Evolutionary conservation across 2,797 vertebrate species (phyloP).

Genomic region (Geotrypetes seraphini): DNA sequence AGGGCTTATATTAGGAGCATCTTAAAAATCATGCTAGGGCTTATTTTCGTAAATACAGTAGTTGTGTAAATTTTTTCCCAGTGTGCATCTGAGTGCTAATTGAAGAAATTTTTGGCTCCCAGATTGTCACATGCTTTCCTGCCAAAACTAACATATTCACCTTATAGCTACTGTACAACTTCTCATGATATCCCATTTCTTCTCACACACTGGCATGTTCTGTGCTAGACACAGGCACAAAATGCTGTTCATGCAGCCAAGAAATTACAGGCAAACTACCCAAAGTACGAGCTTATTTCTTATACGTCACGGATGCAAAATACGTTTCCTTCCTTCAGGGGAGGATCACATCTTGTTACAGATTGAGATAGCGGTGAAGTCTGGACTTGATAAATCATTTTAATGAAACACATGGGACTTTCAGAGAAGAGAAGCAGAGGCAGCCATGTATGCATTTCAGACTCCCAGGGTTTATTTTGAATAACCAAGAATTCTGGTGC

Average conservation of each 20-base stretch:
- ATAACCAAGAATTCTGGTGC: conserved; percentile 13
- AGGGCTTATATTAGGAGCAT: too few species aligned
- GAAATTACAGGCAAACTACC: too few species aligned
- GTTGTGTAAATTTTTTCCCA: conserved; percentile 2
- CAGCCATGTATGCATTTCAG: conserved; percentile 35
- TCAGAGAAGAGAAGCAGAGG: conserved; percentile 30
- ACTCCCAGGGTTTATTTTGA: conserved; percentile 16
- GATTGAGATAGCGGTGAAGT: conserved; percentile 34
- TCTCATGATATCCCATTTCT: conserved; percentile 51
- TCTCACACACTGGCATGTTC: conserved; percentile 41
- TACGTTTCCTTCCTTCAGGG: conserved; percentile 38
- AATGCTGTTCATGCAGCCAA: conserved; percentile 56
- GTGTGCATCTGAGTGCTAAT: neutral
- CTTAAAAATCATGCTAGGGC: too few species aligned
- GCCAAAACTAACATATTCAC: conserved; percentile 31
- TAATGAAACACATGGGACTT: conserved; percentile 42
- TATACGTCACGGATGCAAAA: conserved; percentile 46
- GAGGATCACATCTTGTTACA: conserved; percentile 34
- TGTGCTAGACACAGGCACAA: conserved; percentile 41
- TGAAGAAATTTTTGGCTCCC: neutral
- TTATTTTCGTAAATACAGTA: too few species aligned
- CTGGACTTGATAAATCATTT: conserved; percentile 47
- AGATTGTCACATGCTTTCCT: neutral
- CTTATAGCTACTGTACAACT: conserved; percentile 50
- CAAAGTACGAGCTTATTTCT: conserved; percentile 61